Evolutionary conservation across 2,113 vertebrate genomes (phyloP), one percentile per base, ranked within the genome.

Genomic region (Datnioides undecimradiatus): DNA sequence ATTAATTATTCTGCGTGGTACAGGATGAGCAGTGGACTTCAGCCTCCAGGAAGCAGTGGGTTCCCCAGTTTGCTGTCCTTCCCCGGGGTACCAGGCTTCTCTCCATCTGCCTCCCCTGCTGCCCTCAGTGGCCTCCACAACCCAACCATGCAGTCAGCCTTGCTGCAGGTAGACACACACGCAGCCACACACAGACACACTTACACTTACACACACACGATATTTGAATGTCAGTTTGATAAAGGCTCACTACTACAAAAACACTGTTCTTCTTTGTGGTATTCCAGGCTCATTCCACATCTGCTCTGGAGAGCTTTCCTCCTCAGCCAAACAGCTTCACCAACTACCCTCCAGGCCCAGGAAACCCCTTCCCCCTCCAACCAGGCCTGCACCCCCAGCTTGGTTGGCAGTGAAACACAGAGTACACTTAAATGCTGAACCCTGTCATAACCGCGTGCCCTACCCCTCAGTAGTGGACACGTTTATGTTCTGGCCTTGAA

Each of bases 11-110:
- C 31, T 65, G 6, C 23, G 17, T 75, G 13, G 78, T 95, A 67
- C 89, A 98, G 96, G 83, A 92, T 97, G 88, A 94, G 95, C 59
- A 93, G 95, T 80, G 96, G 96, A 74, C 96, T 98, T 52, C 96
- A 97, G 90, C 92, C 96, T 65, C 93, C 96, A 29, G 95, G 96
- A 83, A 95, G 94, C 41, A 94, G 96, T 52, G 96, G 96, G 33
- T 99, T 99, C 84, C 97, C 98, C 49, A 90, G 96, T 51, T 93
- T 99, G 87, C 90, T 99, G 69, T 97, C 97, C 59, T 98, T 99
- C 84, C 95, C 97, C 21, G 97, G 96, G 6, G 96, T 99, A 74
- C 95, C 97, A 7, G 96, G 96, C 57, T 99, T 99, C 94, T 94
- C 97, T 51, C 95, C 97, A 59, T 95, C 93, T 48, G 93, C 96